Evolutionary conservation across 2,888 invertebrate species (phyloP).

Genomic region (Lepidocyrtoides sp.): DNA sequence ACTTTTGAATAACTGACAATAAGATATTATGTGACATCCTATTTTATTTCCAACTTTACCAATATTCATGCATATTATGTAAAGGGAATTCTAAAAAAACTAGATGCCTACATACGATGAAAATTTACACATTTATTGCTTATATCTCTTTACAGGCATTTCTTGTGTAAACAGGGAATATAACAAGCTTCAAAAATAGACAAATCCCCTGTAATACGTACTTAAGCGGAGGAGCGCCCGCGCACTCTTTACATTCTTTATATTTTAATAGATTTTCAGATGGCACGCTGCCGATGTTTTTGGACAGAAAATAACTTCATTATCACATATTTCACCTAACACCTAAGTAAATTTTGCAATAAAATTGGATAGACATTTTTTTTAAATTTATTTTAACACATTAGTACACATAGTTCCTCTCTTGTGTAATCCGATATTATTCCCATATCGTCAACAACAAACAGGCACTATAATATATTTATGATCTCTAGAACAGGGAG

Average conservation of each 20-base stretch:
- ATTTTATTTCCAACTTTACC: too few relatives aligned
- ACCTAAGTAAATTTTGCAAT: background rate
- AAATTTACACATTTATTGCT: too few relatives aligned
- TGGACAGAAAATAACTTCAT: background rate
- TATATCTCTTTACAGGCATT: too few relatives aligned
- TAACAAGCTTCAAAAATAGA: too few relatives aligned
- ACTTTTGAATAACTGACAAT: background rate
- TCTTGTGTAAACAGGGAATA: too few relatives aligned
- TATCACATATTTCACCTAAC: background rate
- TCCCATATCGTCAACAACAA: background rate
- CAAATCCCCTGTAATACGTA: too few relatives aligned
- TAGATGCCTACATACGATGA: too few relatives aligned
- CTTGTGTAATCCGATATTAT: background rate
- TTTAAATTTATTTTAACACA: background rate
- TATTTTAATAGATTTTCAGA: constrained; percentile 1
- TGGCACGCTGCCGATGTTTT: constrained; percentile 54
- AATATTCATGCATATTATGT: too few relatives aligned
- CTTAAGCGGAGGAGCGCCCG: background rate
- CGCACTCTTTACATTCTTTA: constrained; percentile 4
- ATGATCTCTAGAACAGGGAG: background rate
- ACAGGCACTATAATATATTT: constrained; percentile 1
- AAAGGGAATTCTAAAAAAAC: too few relatives aligned
- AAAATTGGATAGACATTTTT: background rate
- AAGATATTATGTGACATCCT: too few relatives aligned
- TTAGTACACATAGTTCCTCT: background rate